Conservation (phyloP, 2,888 invertebrate genomes). For the Epsilonema sp. region DNA sequence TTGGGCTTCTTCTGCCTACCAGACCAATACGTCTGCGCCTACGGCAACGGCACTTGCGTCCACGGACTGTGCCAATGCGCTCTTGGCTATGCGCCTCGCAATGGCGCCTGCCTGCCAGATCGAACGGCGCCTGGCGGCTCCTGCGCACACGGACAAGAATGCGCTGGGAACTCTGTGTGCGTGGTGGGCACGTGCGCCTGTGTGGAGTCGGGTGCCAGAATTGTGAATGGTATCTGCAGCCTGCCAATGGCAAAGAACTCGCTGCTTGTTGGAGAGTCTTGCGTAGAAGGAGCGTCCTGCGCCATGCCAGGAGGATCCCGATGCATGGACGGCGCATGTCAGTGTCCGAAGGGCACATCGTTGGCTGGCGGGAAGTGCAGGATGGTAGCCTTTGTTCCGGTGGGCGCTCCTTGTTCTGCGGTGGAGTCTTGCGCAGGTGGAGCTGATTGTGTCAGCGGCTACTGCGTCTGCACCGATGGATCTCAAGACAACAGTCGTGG, state of each 20-base stretch:
- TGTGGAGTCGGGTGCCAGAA: background rate
- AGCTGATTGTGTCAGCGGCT: background rate
- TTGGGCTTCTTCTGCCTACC: slow-evolving; percentile 11
- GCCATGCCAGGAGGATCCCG: background rate
- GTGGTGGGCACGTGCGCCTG: slow-evolving; percentile 2
- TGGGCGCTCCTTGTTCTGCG: background rate
- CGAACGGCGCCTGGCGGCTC: slow-evolving; percentile 13
- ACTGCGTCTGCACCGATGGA: slow-evolving; percentile 2
- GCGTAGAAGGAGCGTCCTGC: background rate
- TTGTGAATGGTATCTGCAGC: background rate
- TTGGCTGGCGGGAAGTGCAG: background rate
- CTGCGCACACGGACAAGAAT: slow-evolving; percentile 21
- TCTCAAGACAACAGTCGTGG: background rate
- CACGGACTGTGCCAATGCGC: slow-evolving; percentile 15
- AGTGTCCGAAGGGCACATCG: background rate
- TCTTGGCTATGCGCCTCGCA: background rate
- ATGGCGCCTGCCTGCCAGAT: background rate
- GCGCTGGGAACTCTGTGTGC: slow-evolving; percentile 13
- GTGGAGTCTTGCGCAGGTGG: background rate
- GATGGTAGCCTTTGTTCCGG: background rate
- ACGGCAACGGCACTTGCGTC: slow-evolving; percentile 15
- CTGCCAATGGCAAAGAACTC: background rate
- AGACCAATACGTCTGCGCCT: slow-evolving; percentile 13
- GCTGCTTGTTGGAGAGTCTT: background rate
- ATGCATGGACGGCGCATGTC: background rate